A percentile compares a stretch with the other conserved stretches of the same genome.
Evolutionary conservation across 1,140 invertebrate species (phyloP).

Genomic region (honey bee (Apis mellifera)): DNA sequence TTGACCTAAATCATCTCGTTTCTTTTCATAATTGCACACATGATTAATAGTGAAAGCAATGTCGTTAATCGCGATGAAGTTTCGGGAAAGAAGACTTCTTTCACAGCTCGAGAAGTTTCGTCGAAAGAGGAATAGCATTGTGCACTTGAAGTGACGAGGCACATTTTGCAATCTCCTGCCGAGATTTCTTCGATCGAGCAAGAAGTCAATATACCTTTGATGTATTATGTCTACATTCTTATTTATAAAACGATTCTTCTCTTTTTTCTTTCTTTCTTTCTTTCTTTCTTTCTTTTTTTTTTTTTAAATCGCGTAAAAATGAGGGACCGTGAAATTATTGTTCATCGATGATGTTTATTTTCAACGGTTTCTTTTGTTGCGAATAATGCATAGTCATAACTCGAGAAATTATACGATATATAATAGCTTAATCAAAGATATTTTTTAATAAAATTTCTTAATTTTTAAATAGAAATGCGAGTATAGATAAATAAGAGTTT

Average conservation of each 20-base stretch:
- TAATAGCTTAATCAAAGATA: no score
- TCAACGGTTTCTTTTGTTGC: not conserved
- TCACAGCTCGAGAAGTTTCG: not conserved
- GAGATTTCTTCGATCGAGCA: not conserved
- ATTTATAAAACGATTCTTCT: no score
- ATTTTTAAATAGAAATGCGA: no score
- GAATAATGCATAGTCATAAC: no score
- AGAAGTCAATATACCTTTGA: not conserved
- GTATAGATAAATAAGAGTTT: no score
- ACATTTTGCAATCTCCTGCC: slow-evolving; percentile 2
- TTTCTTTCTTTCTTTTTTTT: no score
- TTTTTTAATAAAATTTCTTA: no score
- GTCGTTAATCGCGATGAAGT: not conserved
- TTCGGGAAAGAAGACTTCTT: not conserved
- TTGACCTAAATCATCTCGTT: slow-evolving; percentile 11
- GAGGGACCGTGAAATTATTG: not conserved
- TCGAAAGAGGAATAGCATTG: not conserved
- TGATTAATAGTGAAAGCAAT: not conserved
- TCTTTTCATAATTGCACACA: not conserved
- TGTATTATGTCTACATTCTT: not conserved
- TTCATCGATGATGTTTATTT: slow-evolving; percentile 2
- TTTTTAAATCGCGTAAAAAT: no score
- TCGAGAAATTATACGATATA: no score
- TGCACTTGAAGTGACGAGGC: not conserved
- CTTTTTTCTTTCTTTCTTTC: no score